Evolutionary conservation across 2,113 vertebrate genomes (phyloP).

Genomic region (Ammodytes marinus): DNA sequence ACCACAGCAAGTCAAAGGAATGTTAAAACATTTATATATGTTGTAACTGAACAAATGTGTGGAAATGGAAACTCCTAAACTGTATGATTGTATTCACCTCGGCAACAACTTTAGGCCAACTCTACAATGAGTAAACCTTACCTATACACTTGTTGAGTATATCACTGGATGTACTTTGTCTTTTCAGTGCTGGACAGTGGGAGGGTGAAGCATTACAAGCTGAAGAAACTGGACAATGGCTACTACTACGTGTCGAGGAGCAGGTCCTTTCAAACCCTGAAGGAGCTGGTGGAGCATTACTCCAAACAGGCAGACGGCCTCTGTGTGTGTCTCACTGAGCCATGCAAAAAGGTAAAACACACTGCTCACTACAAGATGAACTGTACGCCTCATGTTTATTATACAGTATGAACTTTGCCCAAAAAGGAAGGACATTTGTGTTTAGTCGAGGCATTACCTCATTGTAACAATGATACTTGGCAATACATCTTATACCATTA

Average conservation of each 20-base stretch:
- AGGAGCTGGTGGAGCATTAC: slow-evolving; percentile 89
- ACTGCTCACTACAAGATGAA: not conserved
- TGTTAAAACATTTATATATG: not conserved
- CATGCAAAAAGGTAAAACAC: slow-evolving; percentile 90
- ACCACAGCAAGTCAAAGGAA: not conserved
- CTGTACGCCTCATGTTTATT: not conserved
- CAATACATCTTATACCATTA: no score
- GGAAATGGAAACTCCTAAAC: not conserved
- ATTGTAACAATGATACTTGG: no score
- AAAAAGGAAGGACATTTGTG: no score
- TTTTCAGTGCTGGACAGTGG: slow-evolving; percentile 87
- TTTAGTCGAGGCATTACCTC: no score
- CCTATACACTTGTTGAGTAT: no score
- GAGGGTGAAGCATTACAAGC: slow-evolving; percentile 93
- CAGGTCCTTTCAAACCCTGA: slow-evolving; percentile 85
- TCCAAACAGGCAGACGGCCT: slow-evolving; percentile 85
- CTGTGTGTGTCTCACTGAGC: slow-evolving; percentile 86
- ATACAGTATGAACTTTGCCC: no score
- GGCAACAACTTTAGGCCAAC: not conserved
- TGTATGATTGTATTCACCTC: no score
- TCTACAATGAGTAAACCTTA: not conserved
- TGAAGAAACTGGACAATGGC: slow-evolving; percentile 84
- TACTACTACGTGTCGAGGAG: slow-evolving; percentile 84
- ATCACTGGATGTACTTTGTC: not conserved
- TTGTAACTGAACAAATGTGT: not conserved